Conservation (phyloP, 2,113 vertebrate genomes). For the Heloderma charlesbogerti region DNA sequence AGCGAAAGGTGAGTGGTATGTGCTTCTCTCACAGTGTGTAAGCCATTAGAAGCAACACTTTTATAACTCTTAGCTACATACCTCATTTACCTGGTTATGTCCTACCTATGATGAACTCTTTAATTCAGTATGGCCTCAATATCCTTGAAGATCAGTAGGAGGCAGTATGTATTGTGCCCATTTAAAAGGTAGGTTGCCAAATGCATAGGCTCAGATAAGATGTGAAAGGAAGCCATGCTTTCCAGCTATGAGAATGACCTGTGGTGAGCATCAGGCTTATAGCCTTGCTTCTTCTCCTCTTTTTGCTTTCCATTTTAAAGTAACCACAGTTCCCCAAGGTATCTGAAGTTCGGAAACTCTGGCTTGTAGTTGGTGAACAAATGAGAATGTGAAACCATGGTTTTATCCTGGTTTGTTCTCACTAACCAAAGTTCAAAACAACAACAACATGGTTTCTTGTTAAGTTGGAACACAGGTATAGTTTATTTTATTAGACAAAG, state of each 20-base stretch:
- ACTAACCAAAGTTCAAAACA: not conserved
- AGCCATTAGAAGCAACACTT: not conserved
- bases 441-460: not conserved
- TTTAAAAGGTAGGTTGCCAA: not conserved
- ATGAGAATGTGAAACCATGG: not conserved
- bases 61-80: not conserved
- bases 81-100: not conserved
- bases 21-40: not conserved
- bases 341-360: not conserved
- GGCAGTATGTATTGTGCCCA: not conserved
- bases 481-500: not conserved
- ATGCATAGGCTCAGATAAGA: not conserved
- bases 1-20: constrained; percentile 87
- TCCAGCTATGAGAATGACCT: not conserved
- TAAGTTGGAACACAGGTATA: not conserved
- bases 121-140: not conserved
- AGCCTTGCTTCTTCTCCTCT: not conserved
- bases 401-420: not conserved
- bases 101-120: not conserved
- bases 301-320: not conserved
- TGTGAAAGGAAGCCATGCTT: not conserved
- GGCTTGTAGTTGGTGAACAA: not conserved
- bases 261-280: not conserved
- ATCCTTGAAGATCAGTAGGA: not conserved
- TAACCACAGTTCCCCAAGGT: not conserved